Conservation (phyloP, 2,113 vertebrate genomes). For the Amblyopsis rosae region DNA sequence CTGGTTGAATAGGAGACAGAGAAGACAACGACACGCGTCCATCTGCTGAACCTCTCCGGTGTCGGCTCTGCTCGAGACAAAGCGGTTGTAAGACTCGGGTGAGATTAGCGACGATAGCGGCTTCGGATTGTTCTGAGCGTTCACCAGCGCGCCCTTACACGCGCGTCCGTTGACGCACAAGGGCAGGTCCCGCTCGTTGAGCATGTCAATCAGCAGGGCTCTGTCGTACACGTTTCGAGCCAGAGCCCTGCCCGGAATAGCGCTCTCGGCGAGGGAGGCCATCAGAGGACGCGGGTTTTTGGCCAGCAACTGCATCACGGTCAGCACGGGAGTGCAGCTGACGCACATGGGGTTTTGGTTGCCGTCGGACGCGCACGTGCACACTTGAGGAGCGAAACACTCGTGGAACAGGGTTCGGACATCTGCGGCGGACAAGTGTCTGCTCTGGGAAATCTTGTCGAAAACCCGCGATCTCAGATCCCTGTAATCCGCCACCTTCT, state of each 20-base stretch:
- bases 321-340: background rate
- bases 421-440: background rate
- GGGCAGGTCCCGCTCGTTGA: background rate
- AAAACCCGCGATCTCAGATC: too few species aligned
- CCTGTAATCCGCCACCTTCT: too few species aligned
- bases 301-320: background rate
- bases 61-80: background rate
- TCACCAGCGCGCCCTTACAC: background rate
- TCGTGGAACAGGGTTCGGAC: background rate
- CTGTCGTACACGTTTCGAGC: too few species aligned
- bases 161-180: background rate
- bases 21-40: background rate
- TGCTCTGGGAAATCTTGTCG: background rate
- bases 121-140: background rate
- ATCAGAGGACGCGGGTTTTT: too few species aligned
- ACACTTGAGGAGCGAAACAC: background rate
- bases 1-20: conserved; percentile 1
- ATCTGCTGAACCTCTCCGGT: background rate
- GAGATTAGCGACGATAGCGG: background rate
- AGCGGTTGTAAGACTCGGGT: background rate
- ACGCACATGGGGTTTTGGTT: background rate
- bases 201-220: too few species aligned
- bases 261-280: too few species aligned
- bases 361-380: background rate
- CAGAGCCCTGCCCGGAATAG: too few species aligned